Evolutionary conservation across 2,888 invertebrate genomes (phyloP), one percentile per base, ranked within the genome.

Genomic region (Tanytarsus gracilentus): DNA sequence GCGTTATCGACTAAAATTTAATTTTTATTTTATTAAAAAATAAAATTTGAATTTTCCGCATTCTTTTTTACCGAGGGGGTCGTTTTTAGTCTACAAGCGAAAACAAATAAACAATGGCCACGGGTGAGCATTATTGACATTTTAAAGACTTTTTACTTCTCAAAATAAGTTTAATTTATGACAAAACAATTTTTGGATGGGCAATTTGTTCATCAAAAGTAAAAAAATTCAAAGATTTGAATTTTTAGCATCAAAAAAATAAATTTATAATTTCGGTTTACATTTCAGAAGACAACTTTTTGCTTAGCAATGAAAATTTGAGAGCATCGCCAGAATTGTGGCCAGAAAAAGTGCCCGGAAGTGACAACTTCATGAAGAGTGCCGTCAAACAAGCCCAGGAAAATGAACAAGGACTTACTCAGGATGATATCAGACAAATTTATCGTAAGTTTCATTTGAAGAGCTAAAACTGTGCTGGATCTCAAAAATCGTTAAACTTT

Each of bases 251-350:
- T 40, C 16, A 7, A 4, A 48, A 48, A 48, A 18, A 16, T 48
- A n/a, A n/a, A n/a, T n/a, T n/a, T n/a, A n/a, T n/a, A n/a, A n/a
- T n/a, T n/a, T n/a, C n/a, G n/a, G n/a, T n/a, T n/a, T n/a, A n/a
- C n/a, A n/a, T 50, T 50, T 6, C 40, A 48, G 58, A 58, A n/a
- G 58, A 58, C 1, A 58, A 58, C n/a, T 58, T 40, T 14, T 16
- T 58, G 5, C 21, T 58, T 8, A 92, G 93, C 69, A 79, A 87
- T 69, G 96, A 97, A 76, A 92, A 89, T 71, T 76, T 97, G 66
- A 81, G 96, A 66, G 84, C 90, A n/a, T 96, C 96, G 2, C 96
- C 96, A 29, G 94, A 96, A 71, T 75, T 96, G 68, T 97, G 96
- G 96, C 95, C 95, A 23, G 94, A 95, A 74, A 88, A 90, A 77